phyloP scores from a whole-genome alignment of 2,888 invertebrate genomes.

The Watsonalla binaria region DNA sequence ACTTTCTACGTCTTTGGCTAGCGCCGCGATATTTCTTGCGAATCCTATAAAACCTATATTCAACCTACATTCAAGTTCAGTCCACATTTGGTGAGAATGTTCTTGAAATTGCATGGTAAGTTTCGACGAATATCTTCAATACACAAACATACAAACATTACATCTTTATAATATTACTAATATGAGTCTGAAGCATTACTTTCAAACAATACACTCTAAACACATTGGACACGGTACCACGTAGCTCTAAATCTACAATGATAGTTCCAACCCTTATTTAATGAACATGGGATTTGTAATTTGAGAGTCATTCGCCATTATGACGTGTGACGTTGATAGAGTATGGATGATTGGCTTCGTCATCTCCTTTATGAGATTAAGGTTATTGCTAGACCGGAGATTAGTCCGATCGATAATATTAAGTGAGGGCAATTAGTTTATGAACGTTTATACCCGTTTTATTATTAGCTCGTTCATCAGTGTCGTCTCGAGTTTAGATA shows the following conservation, averaged over 20 bases:
- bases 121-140: no score
- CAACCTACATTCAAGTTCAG: no score
- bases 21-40: no score
- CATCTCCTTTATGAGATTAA: slow-evolving; percentile 14
- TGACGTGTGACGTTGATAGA: slow-evolving; percentile 25
- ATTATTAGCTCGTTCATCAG: neutral
- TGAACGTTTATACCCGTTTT: neutral
- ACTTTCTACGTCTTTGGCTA: no score
- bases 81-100: no score
- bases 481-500: neutral
- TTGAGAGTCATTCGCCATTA: slow-evolving; percentile 49
- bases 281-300: slow-evolving; percentile 44
- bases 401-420: slow-evolving; percentile 1
- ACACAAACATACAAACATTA: no score
- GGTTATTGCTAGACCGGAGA: slow-evolving; percentile 2
- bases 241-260: slow-evolving; percentile 45
- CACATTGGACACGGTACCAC: slow-evolving; percentile 25
- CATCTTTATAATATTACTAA: no score
- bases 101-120: no score
- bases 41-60: no score
- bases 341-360: slow-evolving; percentile 7
- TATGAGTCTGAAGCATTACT: slow-evolving; percentile 1
- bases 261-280: slow-evolving; percentile 43
- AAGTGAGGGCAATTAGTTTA: slow-evolving; percentile 1
- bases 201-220: slow-evolving; percentile 7